phyloP scores from a whole-genome alignment of 2,888 invertebrate species.

The Ceraclea dissimilis region DNA sequence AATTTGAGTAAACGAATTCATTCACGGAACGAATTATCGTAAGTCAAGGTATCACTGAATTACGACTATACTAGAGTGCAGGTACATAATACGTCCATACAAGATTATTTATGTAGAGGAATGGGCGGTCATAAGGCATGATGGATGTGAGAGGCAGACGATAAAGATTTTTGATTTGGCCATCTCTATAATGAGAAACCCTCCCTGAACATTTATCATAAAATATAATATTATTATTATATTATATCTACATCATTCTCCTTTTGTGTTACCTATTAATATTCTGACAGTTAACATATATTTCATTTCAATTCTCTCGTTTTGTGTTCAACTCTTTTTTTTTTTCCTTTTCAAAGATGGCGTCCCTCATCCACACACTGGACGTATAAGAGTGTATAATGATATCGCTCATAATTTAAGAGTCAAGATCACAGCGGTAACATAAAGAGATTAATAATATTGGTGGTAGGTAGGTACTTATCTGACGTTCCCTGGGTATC shows the following conservation, averaged over 20 bases:
- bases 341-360: slow-evolving; percentile 20
- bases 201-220: slow-evolving; percentile 25
- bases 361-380: slow-evolving; percentile 15
- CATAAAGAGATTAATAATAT: slow-evolving; percentile 23
- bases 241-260: slow-evolving; percentile 20
- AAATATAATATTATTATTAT: slow-evolving; percentile 5
- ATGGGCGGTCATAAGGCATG: slow-evolving; percentile 23
- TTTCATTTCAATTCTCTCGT: slow-evolving; percentile 23
- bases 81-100: background rate
- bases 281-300: slow-evolving; percentile 26
- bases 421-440: slow-evolving; percentile 25
- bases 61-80: too few relatives aligned
- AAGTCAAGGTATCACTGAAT: too few relatives aligned
- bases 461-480: too few relatives aligned
- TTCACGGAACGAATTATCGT: too few relatives aligned
- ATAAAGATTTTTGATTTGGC: slow-evolving; percentile 27
- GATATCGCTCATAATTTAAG: slow-evolving; percentile 27
- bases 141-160: slow-evolving; percentile 25
- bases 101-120: slow-evolving; percentile 19
- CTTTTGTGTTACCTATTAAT: slow-evolving; percentile 27
- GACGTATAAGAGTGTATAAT: slow-evolving; percentile 22
- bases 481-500: slow-evolving; percentile 22
- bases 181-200: slow-evolving; percentile 25
- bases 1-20: too few relatives aligned
- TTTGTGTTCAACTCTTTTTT: slow-evolving; percentile 20